Evolutionary conservation across 2,113 vertebrate species (phyloP), one percentile per base, ranked within the genome.

Genomic region (Dermatemys mawii): DNA sequence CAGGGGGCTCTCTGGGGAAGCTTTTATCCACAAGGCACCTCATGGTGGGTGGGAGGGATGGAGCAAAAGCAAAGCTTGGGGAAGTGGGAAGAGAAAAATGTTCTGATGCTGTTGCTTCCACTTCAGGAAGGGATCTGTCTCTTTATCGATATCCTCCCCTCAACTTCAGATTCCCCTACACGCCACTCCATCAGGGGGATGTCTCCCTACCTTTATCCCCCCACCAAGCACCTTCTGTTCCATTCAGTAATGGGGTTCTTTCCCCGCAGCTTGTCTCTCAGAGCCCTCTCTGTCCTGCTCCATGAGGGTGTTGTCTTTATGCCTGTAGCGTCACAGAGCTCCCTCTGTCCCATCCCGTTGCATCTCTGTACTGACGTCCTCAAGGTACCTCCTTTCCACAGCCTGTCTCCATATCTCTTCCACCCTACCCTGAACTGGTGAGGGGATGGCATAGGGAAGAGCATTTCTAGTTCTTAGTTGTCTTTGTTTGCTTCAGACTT

Each of bases 1-100:
- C 0, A 29, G 22, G 32, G 35, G 3, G 9, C 29, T 53, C n/a
- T 50, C 0, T 1, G 60, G n/a, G 60, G 49, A 83, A 22, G 21
- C 17, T 38, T 11, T 60, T 57, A 21, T 38, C 17, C 14, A 17
- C 5, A 2, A 5, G 17, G 48, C 38, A 24, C 10, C 60, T 16
- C 2, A 1, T 11, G 29, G 41, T 14, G 54, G 67, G 57, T 16
- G 49, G 11, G 24, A 32, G 82, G 35, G 54, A 50, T 1, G 84
- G 82, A 70, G 67, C 5, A 38, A 10, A 46, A 1, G 3, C 1
- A 1, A 57, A 70, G 7, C 44, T 41, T 17, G 4, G 32, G 24
- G 89, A 92, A 78, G 19, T 5, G 4, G 12, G 48, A n/a, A 21
- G 29, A 7, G 22, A 22, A 17, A 32, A n/a, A 75, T 26, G 35